Base-by-base conservation (phyloP, 2,888 invertebrate species). In the Metacarcinus magister region DNA sequence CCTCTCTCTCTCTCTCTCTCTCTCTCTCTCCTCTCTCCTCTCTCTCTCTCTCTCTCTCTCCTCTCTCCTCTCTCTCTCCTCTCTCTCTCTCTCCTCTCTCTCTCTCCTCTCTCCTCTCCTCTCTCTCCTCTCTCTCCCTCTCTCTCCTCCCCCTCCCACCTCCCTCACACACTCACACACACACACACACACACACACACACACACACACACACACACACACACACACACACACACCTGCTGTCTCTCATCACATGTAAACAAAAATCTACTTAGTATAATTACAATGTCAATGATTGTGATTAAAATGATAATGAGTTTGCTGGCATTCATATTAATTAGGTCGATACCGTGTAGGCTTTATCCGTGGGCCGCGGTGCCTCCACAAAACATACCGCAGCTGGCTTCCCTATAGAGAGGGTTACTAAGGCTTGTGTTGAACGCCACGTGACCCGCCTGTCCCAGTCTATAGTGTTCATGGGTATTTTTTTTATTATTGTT, bases 91-190 rank as follows among this genome's bases (percentile, higher is more conserved):
- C 10, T 10, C 13, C 48, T 48, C 48, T 48, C 48, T 48, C 48
- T 48, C 48, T 48, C 48, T 48, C 48, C 48, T 48, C n/a, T 82
- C 82, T 82, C 82, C 23, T n/a, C 8, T 1, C 8, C 82, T 82
- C 82, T 28, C n/a, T 46, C 44, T 16, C n/a, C 92, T 92, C 92
- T 46, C 48, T 92, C 92, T 46, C 92, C 28, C 93, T 92, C 48
- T 46, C 90, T 90, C 48, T 48, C 82, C 92, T 92, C 46, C 60
- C 93, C 60, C 93, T 60, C 94, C 43, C 44, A 10, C 46, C 43
- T 23, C 44, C 91, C 10, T 32, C 92, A 67, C 67, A 67, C 67
- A 54, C 67, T 23, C 67, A 67, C 67, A 67, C 54, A 67, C 19
- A 60, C 60, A 60, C 28, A 43, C 44, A 90, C 75, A 28, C 75